These are phyloP conservation scores for Momotus momota DNA, from an alignment of 2,797 vertebrate genomes.

Conservation along the genomic window DNA sequence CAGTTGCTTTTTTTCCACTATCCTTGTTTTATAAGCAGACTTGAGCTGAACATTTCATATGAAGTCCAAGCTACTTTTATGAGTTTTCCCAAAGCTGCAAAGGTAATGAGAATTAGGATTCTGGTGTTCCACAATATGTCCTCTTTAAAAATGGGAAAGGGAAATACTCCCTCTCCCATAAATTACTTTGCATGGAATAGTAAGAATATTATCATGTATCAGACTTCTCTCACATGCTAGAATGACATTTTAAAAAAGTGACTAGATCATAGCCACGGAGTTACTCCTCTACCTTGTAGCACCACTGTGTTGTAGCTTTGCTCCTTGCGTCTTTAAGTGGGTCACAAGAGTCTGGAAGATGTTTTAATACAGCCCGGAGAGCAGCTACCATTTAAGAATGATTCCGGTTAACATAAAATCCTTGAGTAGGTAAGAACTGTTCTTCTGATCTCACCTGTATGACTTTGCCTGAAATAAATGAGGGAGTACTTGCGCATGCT, in stretches of 20 bases:
- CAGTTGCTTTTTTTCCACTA: background rate
- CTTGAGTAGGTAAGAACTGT: background rate
- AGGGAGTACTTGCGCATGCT: background rate
- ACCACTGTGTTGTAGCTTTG: background rate
- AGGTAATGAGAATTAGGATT: background rate
- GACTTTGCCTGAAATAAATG: conserved; percentile 36
- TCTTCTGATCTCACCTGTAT: conserved; percentile 7
- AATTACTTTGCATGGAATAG: background rate
- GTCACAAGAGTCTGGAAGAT: background rate
- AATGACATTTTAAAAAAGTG: background rate
- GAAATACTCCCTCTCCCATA: background rate
- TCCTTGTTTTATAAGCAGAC: background rate
- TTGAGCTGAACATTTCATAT: background rate
- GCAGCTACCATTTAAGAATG: background rate
- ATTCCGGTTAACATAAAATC: background rate
- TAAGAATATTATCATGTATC: background rate
- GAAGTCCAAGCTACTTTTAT: background rate
- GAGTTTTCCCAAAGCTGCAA: background rate
- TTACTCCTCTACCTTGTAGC: background rate
- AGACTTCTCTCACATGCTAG: background rate
- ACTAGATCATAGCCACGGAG: background rate
- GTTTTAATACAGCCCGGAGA: background rate
- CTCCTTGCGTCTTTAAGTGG: background rate
- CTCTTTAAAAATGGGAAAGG: background rate
- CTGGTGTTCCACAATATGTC: background rate